Evolutionary conservation across 1,140 invertebrate genomes (phyloP).

Genomic region (Drosophila athabasca): DNA sequence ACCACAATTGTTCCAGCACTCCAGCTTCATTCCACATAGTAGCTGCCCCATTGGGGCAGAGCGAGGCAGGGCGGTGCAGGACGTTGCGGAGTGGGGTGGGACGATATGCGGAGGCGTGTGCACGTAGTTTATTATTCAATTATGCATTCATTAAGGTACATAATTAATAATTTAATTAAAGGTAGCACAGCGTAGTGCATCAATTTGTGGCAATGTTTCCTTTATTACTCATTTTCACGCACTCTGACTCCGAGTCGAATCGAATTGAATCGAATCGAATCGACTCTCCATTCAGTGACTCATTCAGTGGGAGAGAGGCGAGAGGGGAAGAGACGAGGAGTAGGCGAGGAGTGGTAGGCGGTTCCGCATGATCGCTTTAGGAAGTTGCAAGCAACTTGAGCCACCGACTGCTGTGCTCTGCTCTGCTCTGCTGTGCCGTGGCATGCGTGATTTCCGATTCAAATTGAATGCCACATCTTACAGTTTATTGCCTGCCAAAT

Average conservation of each 20-base stretch:
- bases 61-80: too few species aligned
- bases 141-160: slow-evolving; percentile 77
- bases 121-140: slow-evolving; percentile 79
- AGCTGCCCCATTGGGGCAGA: slow-evolving; percentile 4
- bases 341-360: slow-evolving; percentile 1
- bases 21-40: neutral
- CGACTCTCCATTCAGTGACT: slow-evolving; percentile 9
- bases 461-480: slow-evolving; percentile 41
- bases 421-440: slow-evolving; percentile 10
- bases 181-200: slow-evolving; percentile 57
- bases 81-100: too few species aligned
- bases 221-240: slow-evolving; percentile 56
- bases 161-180: slow-evolving; percentile 81
- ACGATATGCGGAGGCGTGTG: slow-evolving; percentile 6
- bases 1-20: slow-evolving; percentile 34
- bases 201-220: slow-evolving; percentile 64
- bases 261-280: neutral
- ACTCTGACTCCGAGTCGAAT: slow-evolving; percentile 25
- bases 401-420: slow-evolving; percentile 1
- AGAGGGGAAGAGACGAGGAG: neutral
- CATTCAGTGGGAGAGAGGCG: neutral
- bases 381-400: slow-evolving; percentile 35
- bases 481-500: slow-evolving; percentile 54
- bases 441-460: slow-evolving; percentile 50
- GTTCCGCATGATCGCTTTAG: slow-evolving; percentile 45